Percentiles rank a stretch among this genome's conserved stretches.
These are phyloP conservation scores for Cydia fagiglandana DNA, from an alignment of 1,140 invertebrate species.

Conservation along the genomic window DNA sequence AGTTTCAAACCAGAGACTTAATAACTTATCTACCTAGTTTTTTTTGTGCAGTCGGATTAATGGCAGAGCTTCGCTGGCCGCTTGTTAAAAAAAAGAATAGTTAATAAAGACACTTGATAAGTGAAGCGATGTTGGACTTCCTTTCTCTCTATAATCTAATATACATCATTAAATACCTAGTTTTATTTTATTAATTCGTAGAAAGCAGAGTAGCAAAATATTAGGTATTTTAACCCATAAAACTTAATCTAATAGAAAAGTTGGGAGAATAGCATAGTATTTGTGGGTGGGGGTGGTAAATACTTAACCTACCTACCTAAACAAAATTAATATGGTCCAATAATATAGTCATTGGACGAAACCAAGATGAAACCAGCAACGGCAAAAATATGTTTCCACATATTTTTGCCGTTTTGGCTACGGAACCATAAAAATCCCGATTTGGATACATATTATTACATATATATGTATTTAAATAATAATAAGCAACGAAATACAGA, in stretches of 20 bases:
- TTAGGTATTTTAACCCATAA: neutral
- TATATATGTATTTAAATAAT: too few species aligned
- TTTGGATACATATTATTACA: too few species aligned
- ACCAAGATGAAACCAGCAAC: too few species aligned
- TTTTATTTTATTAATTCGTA: neutral
- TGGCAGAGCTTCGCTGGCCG: slow-evolving; percentile 20
- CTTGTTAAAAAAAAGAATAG: slow-evolving; percentile 26
- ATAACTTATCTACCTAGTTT: neutral
- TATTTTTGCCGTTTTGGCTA: too few species aligned
- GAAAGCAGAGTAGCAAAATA: neutral
- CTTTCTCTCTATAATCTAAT: neutral
- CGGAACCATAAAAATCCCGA: too few species aligned
- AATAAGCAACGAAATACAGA: neutral
- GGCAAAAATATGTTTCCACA: too few species aligned
- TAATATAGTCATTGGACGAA: too few species aligned
- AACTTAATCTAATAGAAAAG: too few species aligned
- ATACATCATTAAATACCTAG: neutral
- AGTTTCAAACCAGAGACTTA: neutral
- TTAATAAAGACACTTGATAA: slow-evolving; percentile 10
- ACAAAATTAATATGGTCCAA: too few species aligned
- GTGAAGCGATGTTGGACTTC: neutral
- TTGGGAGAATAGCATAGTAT: too few species aligned
- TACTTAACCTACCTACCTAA: too few species aligned
- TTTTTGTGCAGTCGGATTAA: slow-evolving; percentile 19
- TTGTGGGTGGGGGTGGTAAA: too few species aligned